Conservation (phyloP, 2,797 vertebrate species). For the Siniperca obscura region DNA sequence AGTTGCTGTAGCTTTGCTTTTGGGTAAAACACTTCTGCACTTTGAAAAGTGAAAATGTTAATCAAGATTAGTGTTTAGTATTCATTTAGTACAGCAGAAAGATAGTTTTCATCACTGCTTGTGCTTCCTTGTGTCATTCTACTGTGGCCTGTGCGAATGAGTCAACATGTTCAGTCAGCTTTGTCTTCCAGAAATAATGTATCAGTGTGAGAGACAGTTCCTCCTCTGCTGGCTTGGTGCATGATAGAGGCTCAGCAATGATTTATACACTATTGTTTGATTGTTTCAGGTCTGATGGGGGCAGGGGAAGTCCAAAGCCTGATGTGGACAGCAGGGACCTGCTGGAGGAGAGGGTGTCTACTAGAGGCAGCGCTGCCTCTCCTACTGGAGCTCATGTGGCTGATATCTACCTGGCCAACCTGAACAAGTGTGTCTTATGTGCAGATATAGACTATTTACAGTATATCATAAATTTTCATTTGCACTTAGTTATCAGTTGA, state of each 20-base stretch:
- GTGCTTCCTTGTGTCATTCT: not conserved
- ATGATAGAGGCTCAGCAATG: not conserved
- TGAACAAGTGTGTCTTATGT: constrained; percentile 92
- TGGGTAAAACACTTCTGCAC: not conserved
- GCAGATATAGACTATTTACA: constrained; percentile 3
- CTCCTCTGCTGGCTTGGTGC: not conserved
- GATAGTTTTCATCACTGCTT: not conserved
- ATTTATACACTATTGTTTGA: not conserved
- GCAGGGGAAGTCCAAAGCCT: constrained; percentile 94
- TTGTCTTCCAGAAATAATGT: constrained; percentile 12
- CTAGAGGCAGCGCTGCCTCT: constrained; percentile 92
- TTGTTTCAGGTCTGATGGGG: constrained; percentile 89
- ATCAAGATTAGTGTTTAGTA: not conserved
- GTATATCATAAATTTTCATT: not conserved
- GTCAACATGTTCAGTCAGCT: not conserved
- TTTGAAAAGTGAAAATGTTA: not conserved
- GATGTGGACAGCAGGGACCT: constrained; percentile 87
- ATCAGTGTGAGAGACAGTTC: not conserved
- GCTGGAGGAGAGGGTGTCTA: constrained; percentile 93
- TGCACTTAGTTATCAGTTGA: not conserved
- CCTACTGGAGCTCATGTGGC: constrained; percentile 96
- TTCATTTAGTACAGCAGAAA: not conserved
- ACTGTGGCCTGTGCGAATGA: not conserved
- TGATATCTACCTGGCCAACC: constrained; percentile 98
- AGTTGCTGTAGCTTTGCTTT: not conserved